Evolutionary conservation across 2,888 invertebrate genomes (phyloP), one percentile per base, ranked within the genome.

Genomic region (Drosophila rubida): DNA sequence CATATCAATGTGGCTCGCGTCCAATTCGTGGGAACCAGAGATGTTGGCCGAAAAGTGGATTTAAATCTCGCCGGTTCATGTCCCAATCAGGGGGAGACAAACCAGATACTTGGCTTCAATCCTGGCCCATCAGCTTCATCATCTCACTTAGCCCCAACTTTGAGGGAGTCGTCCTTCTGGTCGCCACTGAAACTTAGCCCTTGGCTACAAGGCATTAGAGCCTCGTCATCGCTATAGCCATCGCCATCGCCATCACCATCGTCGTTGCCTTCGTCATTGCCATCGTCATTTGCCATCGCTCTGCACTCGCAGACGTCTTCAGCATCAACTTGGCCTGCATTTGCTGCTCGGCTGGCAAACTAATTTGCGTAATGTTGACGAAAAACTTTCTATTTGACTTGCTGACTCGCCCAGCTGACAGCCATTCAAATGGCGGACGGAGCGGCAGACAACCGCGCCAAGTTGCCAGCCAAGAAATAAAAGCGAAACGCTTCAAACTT

Each of bases 301-400:
- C 23, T 42, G 9, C 16, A 8, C 30, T 13, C 30, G 9, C 14
- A 44, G 32, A 23, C 22, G 22, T 50, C 54, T 54, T 22, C 22
- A 39, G n/a, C 54, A 23, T 25, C 14, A 45, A 11, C 45, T 45
- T 44, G 8, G 75, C 69, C 58, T 82, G 80, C 86, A 69, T 75
- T 81, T 71, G 64, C 67, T 69, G 71, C 69, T 84, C 64, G 74
- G 68, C 68, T 88, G 75, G 68, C 77, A 86, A 85, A 88, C 83
- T 89, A 86, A 85, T 85, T 88, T 85, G 89, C 84, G 87, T 88
- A 84, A 89, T 88, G 78, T 80, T 86, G 86, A 80, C 85, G 74
- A 68, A 71, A 78, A 85, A 86, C 66, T 71, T 48, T 67, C 45
- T 61, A 49, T 69, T 81, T 66, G 53, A 50, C 61, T 63, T 82